Conservation (phyloP, 2,797 vertebrate genomes). For the Naso thynnoides region DNA sequence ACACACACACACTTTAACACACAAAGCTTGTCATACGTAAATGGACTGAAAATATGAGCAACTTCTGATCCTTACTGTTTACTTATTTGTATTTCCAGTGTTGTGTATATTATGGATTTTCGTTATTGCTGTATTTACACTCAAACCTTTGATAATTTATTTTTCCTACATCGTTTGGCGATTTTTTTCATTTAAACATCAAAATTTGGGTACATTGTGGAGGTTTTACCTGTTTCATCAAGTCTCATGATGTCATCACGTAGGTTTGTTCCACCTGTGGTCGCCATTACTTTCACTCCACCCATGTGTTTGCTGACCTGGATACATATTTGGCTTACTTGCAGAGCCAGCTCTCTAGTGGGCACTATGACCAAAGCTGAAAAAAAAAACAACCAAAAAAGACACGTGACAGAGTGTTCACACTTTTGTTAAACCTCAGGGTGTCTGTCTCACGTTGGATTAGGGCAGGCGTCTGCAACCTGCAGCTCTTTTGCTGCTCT, state of each 20-base stretch:
- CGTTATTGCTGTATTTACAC: no score
- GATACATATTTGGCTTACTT: slow-evolving; percentile 99
- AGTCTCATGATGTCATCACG: slow-evolving; percentile 99
- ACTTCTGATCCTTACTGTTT: background rate
- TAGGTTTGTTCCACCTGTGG: slow-evolving; percentile 98
- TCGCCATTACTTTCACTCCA: slow-evolving; percentile 99
- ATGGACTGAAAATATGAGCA: background rate
- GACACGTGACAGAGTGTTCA: background rate
- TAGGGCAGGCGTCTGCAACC: no score
- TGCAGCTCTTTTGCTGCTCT: no score
- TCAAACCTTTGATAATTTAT: no score
- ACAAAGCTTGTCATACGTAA: no score
- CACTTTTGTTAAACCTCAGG: background rate
- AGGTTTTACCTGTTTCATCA: slow-evolving; percentile 93
- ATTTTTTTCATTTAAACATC: no score
- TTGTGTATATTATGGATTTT: no score
- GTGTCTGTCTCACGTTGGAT: no score
- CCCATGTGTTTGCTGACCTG: slow-evolving; percentile 99
- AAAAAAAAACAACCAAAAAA: slow-evolving; percentile 12
- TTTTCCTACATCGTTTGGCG: no score
- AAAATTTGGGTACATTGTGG: background rate
- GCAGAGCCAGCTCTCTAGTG: slow-evolving; percentile 98
- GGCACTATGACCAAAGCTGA: slow-evolving; percentile 98
- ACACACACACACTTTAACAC: no score
- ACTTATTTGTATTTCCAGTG: background rate